Evolutionary conservation across 2,888 invertebrate species (phyloP).

Genomic region (Diplazon laetatorius): DNA sequence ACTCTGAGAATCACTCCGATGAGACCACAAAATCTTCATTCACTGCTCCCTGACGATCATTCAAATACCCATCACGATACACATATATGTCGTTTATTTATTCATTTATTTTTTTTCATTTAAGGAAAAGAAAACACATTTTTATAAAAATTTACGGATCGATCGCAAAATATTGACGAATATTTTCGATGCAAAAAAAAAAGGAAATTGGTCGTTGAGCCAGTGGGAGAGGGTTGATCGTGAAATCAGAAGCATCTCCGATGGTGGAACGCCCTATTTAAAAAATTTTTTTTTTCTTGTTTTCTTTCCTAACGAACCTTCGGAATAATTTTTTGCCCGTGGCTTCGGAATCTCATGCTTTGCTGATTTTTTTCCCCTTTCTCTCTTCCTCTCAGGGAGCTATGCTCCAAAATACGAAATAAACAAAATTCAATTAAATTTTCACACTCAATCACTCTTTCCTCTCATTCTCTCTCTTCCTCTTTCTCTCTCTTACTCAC

Average conservation of each 20-base stretch:
- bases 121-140: not conserved
- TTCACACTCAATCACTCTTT: too few relatives aligned
- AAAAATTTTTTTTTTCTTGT: too few relatives aligned
- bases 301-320: too few relatives aligned
- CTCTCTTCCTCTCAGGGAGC: too few relatives aligned
- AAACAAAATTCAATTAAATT: too few relatives aligned
- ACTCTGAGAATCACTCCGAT: not conserved
- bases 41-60: not conserved
- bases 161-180: not conserved
- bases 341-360: too few relatives aligned
- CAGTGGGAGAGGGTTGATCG: not conserved
- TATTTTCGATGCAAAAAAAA: not conserved
- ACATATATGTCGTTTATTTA: not conserved
- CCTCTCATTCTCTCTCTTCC: slow-evolving; percentile 30
- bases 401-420: too few relatives aligned
- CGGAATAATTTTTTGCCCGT: too few relatives aligned
- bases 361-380: too few relatives aligned
- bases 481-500: too few relatives aligned
- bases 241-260: not conserved
- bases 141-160: not conserved
- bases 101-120: not conserved
- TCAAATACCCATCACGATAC: not conserved
- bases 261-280: slow-evolving; percentile 19
- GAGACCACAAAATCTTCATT: slow-evolving; percentile 2
- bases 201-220: not conserved